phyloP scores from a whole-genome alignment of 2,113 vertebrate species.

The Malurus cyaneus region DNA sequence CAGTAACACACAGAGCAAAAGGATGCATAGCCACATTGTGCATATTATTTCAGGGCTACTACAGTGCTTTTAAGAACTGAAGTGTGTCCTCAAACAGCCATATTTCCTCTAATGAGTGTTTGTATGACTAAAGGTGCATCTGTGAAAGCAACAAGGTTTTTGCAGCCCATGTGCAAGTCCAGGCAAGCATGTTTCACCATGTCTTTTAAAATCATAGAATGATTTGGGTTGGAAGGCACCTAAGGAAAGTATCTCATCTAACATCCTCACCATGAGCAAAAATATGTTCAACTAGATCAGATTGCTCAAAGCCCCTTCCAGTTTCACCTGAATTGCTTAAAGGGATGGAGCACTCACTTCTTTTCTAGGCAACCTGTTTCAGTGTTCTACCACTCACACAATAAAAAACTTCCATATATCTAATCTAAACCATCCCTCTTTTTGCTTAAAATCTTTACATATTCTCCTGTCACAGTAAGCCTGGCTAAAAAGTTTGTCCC shows the following conservation, averaged over 20 bases:
- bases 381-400: background rate
- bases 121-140: background rate
- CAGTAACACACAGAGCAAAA: background rate
- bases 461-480: background rate
- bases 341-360: background rate
- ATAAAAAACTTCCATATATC: background rate
- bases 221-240: background rate
- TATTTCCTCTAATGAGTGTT: background rate
- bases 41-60: background rate
- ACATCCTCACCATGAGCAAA: fast-evolving
- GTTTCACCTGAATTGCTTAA: background rate
- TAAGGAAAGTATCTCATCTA: background rate
- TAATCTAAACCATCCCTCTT: background rate
- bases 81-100: background rate
- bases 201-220: background rate
- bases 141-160: background rate
- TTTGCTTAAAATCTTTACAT: background rate
- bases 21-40: background rate
- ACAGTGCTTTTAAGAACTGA: background rate
- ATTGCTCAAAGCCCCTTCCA: background rate
- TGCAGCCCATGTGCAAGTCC: background rate
- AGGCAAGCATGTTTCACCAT: background rate
- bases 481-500: background rate
- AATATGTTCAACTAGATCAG: background rate
- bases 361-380: background rate